Evolutionary conservation across 2,888 invertebrate species (phyloP), one percentile per base, ranked within the genome.

Genomic region (Dolomedes plantarius): DNA sequence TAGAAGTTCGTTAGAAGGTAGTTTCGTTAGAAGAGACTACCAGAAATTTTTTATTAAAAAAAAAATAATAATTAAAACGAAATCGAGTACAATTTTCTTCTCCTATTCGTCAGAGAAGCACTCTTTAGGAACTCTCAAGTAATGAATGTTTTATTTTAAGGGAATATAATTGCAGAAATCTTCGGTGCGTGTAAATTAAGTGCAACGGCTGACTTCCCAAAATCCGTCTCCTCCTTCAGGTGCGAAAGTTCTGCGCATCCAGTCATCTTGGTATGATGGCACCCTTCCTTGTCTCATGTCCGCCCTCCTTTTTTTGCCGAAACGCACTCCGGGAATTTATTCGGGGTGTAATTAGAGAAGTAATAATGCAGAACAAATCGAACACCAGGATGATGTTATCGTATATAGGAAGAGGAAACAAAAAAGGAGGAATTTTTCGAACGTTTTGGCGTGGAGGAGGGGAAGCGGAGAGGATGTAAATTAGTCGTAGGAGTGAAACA

Each of bases 301-400:
- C 16, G 41, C 41, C 16, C n/a, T 46, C n/a, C n/a, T 46, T n/a
- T 13, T 46, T 46, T 16, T 13, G 2, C 41, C 36, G 36, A 46
- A 56, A 56, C 23, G 56, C 23, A 56, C 56, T 56, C 3, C 23
- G 23, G 11, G 56, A 23, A 56, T 56, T 56, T 56, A 56, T 56
- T 56, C 23, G 23, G 41, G 56, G 13, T 23, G 56, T 41, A 69
- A 69, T 69, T 69, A 69, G 27, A 28, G 69, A 69, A 23, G 23
- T 69, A 69, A 69, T 69, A 69, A 69, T 28, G 69, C 69, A 41
- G 69, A 69, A 69, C 69, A 69, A 69, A 28, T 39, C 41, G 39
- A 41, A 69, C 19, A n/a, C 69, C 16, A 23, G 56, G 19, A 23
- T 23, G 56, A 56, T 56, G 5, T 56, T 56, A 56, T 56, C 56